Evolutionary conservation across 2,888 invertebrate species (phyloP).

Genomic region (Epinotia nisella): DNA sequence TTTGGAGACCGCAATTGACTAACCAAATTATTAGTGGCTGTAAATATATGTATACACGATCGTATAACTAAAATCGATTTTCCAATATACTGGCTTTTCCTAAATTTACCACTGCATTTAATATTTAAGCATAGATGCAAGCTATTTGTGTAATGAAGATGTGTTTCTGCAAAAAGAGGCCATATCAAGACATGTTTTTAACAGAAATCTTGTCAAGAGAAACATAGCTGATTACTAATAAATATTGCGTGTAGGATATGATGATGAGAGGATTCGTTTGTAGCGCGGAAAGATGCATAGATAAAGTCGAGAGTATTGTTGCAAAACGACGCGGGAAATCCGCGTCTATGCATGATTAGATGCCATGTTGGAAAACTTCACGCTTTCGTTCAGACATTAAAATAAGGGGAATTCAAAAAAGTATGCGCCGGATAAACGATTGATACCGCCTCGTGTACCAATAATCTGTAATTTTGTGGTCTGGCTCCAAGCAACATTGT

Average conservation of each 20-base stretch:
- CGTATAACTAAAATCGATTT: too few species aligned
- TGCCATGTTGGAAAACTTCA: conserved; percentile 24
- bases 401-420: conserved; percentile 4
- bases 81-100: too few species aligned
- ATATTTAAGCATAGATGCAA: too few species aligned
- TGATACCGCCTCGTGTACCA: conserved; percentile 45
- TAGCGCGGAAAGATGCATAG: background rate
- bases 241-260: background rate
- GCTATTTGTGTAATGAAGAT: too few species aligned
- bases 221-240: background rate
- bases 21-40: too few species aligned
- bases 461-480: conserved; percentile 48
- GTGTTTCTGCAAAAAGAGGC: too few species aligned
- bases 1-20: too few species aligned
- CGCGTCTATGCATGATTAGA: conserved; percentile 16
- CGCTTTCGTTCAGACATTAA: conserved; percentile 13
- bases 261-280: conserved; percentile 9
- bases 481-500: background rate
- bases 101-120: too few species aligned
- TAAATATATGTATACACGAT: too few species aligned
- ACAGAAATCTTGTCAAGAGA: background rate
- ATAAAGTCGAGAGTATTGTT: conserved; percentile 19
- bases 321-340: conserved; percentile 1
- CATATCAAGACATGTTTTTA: too few species aligned
- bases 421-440: background rate